These are phyloP conservation scores for Agapetus fuscipes DNA, from an alignment of 2,888 invertebrate species.

Conservation along the genomic window DNA sequence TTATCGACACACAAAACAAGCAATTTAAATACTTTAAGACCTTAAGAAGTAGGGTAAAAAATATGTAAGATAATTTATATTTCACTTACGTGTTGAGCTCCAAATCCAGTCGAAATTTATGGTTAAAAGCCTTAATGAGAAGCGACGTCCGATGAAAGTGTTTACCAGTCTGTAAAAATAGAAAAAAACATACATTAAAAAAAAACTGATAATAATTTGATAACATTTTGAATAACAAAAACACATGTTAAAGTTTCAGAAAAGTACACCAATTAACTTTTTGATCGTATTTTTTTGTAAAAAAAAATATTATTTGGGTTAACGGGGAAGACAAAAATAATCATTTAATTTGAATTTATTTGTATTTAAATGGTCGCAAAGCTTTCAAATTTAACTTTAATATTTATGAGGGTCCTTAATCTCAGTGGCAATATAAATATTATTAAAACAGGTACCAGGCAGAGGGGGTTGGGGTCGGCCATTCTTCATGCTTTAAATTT, in stretches of 20 bases:
- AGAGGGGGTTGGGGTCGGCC: neutral
- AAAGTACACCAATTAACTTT: no score
- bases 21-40: no score
- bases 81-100: constrained; percentile 91
- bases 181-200: constrained; percentile 11
- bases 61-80: constrained; percentile 1
- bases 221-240: no score
- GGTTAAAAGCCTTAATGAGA: constrained; percentile 94
- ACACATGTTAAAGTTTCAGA: no score
- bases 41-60: no score
- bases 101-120: constrained; percentile 91
- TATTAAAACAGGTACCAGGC: neutral
- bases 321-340: no score
- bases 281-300: no score
- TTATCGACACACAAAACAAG: no score
- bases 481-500: neutral
- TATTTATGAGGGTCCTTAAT: neutral
- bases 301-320: no score
- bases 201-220: no score
- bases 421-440: neutral
- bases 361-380: neutral
- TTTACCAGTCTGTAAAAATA: constrained; percentile 80
- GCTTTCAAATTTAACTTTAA: neutral
- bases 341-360: no score
- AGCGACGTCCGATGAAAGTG: constrained; percentile 91